Base-by-base conservation (phyloP, 2,888 invertebrate genomes). In the Nezara viridula region DNA sequence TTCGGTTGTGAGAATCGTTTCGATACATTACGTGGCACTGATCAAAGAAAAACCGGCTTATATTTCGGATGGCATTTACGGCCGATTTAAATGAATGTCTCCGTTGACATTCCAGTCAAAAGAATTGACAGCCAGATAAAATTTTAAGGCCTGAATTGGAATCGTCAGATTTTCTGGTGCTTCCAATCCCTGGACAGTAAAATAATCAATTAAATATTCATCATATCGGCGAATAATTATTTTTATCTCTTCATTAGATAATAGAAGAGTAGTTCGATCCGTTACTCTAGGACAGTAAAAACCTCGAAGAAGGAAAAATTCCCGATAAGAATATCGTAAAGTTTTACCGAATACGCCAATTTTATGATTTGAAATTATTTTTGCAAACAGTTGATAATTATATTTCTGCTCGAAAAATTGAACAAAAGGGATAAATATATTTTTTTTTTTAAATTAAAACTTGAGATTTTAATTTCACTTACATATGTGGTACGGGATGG, bases 1-100 rank as follows among this genome's bases (percentile, higher is more conserved):
- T 73, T 37, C 32, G 37, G 37, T 73, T 73, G 2, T 2, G 37
- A 37, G 27, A 24, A 60, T 14, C 60, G 27, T 37, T 37, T 19
- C 32, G 37, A 73, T 73, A 73, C 19, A 7, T 73, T 73, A 73
- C 32, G 19, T 37, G 19, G 19, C 19, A 7, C 66, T 73, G 66
- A 73, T 73, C 66, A 73, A 73, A 73, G 66, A 37, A 73, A 60
- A 73, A 73, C 66, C 66, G 66, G 66, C 66, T 73, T 73, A 37
- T 73, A 73, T 73, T 73, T 73, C 66, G 66, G 66, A 73, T 73
- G 66, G 37, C 37, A 73, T 73, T 73, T 73, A 32, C 66, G 32
- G 37, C 66, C 32, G 66, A 32, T 37, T 37, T 21, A 37, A 73
- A 27, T 73, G 14, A 37, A 73, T 73, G 32, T 73, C 32, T 14